Evolutionary conservation across 1,140 invertebrate genomes (phyloP), one percentile per base, ranked within the genome.

Genomic region (Pogonomyrmex barbatus): DNA sequence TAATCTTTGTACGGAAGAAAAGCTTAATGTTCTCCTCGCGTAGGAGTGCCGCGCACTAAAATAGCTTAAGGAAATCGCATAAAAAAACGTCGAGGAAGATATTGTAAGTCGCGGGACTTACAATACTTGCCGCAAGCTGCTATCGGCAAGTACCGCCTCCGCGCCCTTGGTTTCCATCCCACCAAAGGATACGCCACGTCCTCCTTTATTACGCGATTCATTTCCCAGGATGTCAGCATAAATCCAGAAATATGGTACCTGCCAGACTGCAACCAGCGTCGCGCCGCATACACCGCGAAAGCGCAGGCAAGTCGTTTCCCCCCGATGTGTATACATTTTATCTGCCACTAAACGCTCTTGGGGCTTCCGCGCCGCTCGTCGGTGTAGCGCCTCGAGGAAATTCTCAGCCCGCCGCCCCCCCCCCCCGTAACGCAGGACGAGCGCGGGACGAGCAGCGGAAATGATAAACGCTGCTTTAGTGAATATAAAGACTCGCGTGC

Each of bases 211-310:
- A 85, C 47, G 75, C 89, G 71, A 91, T 89, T 85, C 87, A 83
- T 89, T 91, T 77, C 76, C 79, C 45, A 82, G 33, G 54, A 75
- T 60, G 90, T 85, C 87, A 73, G 81, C 85, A 91, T 89, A 89
- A 91, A 91, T 90, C 85, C 70, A 91, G 85, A 91, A 91, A 91
- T 90, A 91, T 87, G 84, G 70, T 88, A 58, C 62, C 58, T 87
- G 67, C 73, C 68, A 79, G 39, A 45, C 65, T 50, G 60, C 67
- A 86, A 88, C 76, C 83, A 81, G 17, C 58, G 50, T 84, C 54
- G 77, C 30, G 68, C 62, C 60, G 73, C 73, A 33, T 85, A n/a
- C 67, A 79, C 47, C 67, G 58, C 30, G 24, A 71, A 88, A 70
- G 52, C 52, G 45, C 45, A 54, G 33, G 42, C 78, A 71, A 88